A percentile compares a stretch with the other conserved stretches of the same genome.
These are phyloP conservation scores for Epicauta chinensis DNA, from an alignment of 1,140 invertebrate genomes.

Conservation along the genomic window DNA sequence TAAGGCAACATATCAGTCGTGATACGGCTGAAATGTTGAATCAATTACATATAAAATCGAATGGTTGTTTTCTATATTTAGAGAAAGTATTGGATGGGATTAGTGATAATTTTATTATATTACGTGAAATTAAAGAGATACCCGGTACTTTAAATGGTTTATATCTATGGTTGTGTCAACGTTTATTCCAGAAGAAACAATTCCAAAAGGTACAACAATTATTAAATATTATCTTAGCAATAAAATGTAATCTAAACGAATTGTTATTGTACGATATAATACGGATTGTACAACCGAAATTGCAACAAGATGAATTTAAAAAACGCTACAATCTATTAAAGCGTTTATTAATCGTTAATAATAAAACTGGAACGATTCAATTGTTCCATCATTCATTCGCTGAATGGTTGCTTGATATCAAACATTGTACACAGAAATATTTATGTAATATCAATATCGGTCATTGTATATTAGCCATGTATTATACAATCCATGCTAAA, in stretches of 20 bases:
- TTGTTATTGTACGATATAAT: slow-evolving; percentile 75
- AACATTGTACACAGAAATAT: slow-evolving; percentile 93
- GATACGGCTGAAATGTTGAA: slow-evolving; percentile 93
- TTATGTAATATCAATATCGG: slow-evolving; percentile 81
- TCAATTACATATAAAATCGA: slow-evolving; percentile 93
- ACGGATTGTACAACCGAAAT: slow-evolving; percentile 70
- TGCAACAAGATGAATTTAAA: slow-evolving; percentile 80
- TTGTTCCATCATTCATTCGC: slow-evolving; percentile 89
- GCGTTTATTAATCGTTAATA: slow-evolving; percentile 58
- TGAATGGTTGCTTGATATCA: slow-evolving; percentile 91
- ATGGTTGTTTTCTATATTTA: slow-evolving; percentile 90
- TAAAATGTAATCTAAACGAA: slow-evolving; percentile 74
- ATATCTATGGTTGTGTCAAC: slow-evolving; percentile 91
- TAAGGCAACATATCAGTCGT: slow-evolving; percentile 71
- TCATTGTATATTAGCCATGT: slow-evolving; percentile 83
- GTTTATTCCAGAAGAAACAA: slow-evolving; percentile 82
- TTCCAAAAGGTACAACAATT: slow-evolving; percentile 81
- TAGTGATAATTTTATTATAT: slow-evolving; percentile 84
- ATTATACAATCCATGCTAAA: slow-evolving; percentile 51
- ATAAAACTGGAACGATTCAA: slow-evolving; percentile 60
- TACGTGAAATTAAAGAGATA: slow-evolving; percentile 80
- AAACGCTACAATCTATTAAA: slow-evolving; percentile 72
- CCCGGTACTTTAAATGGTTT: slow-evolving; percentile 92
- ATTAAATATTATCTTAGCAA: slow-evolving; percentile 81
- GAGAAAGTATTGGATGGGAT: slow-evolving; percentile 91